Evolutionary conservation across 2,888 invertebrate genomes (phyloP), one percentile per base, ranked within the genome.

Genomic region (Cataglyphis albicans): DNA sequence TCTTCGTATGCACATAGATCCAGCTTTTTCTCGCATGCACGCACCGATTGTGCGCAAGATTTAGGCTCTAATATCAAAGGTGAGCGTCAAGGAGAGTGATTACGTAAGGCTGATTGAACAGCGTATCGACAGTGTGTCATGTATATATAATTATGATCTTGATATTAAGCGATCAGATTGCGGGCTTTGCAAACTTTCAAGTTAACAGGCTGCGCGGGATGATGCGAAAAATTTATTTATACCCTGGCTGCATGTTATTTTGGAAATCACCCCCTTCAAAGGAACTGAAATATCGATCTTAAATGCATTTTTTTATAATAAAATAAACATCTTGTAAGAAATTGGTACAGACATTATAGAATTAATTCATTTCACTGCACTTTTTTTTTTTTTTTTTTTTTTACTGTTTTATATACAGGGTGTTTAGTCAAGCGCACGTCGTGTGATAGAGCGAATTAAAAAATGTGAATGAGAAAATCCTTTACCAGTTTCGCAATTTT

Each of bases 11-110:
- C n/a, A 38, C 10, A 10, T 64, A 18, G 9, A 18, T 44, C 57
- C 4, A 7, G 57, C 61, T 44, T 52, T 81, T 78, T 29, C 35
- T 81, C 44, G 41, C 61, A n/a, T 61, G 38, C 35, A 70, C 32
- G 57, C 35, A 44, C 21, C 48, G 7, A 32, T 76, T 57, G n/a
- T 29, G 9, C 57, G 9, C 57, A 12, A 32, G 32, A 80, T 80
- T 78, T 80, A 72, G 59, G 59, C 44, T 80, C 59, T 80, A 80
- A 78, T 80, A 72, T 61, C 78, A 80, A 59, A 80, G 74, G 59
- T 80, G 59, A 80, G 35, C 25, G 12, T 72, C 44, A 59, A 44
- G 57, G 41, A 44, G 41, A 18, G 10, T 32, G 73, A 59, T 35
- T 48, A 57, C 15, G 32, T 21, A 59, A 32, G 41, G 18, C 21